Base-by-base conservation (phyloP, 2,888 invertebrate genomes). In the Empis stercorea region DNA sequence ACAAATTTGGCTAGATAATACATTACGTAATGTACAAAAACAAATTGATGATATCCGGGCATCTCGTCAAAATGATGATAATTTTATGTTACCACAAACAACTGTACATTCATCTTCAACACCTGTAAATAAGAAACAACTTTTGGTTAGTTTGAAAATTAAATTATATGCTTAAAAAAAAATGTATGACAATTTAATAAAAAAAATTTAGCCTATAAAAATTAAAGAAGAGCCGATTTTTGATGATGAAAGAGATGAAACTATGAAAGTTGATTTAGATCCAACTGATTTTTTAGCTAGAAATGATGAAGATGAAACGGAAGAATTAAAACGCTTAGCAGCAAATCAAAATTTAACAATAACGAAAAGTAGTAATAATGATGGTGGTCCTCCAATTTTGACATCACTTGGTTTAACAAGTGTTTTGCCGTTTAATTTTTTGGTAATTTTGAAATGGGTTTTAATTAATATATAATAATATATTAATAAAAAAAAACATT, bases 161-260 rank as follows among this genome's bases (percentile, higher is more conserved):
- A n/a, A n/a, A n/a, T n/a, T n/a, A n/a, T n/a, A n/a, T n/a, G n/a
- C n/a, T n/a, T n/a, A n/a, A n/a, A n/a, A n/a, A n/a, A n/a, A n/a
- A n/a, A n/a, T n/a, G n/a, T n/a, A n/a, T n/a, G n/a, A n/a, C n/a
- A n/a, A n/a, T n/a, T n/a, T n/a, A n/a, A n/a, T n/a, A n/a, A n/a
- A n/a, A n/a, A n/a, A n/a, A n/a, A n/a, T n/a, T n/a, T n/a, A 68
- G 67, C 65, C 67, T 30, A 55, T 65, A 53, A 59, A 63, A 48
- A 65, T 67, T 41, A 67, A 67, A 53, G 62, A 66, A 52, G 68
- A 68, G 52, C 68, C 66, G n/a, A 37, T 37, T 15, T 20, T 15
- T 45, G 66, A 66, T 14, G 66, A 66, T 48, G 47, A 30, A 17
- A 56, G 57, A 54, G 66, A 66, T 47, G 64, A 65, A 46, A 62